Evolutionary conservation across 2,113 vertebrate species (phyloP).

Genomic region (Meriones unguiculatus): DNA sequence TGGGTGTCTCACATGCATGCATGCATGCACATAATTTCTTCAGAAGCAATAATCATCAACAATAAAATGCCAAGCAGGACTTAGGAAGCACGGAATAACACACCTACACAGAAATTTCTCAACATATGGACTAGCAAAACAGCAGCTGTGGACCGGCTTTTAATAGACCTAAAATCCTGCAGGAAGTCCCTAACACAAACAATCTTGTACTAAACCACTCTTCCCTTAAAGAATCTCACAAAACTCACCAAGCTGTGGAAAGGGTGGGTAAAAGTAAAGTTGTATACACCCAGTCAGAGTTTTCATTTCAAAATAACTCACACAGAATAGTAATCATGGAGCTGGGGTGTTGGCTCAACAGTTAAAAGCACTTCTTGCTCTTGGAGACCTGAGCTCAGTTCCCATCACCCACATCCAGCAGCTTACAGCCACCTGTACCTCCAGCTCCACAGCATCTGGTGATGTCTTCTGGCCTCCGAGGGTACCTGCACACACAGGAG

Average conservation of each 20-base stretch:
- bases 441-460: not conserved
- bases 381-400: not conserved
- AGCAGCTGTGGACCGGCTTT: not conserved
- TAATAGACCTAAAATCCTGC: not conserved
- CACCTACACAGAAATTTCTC: not conserved
- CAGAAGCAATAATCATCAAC: not conserved
- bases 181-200: not conserved
- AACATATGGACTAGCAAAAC: not conserved
- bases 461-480: not conserved
- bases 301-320: constrained; percentile 22
- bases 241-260: not conserved
- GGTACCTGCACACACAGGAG: not conserved
- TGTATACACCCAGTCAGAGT: not conserved
- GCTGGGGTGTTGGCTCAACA: not conserved
- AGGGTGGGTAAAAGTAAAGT: not conserved
- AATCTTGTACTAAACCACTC: not conserved
- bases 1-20: not conserved
- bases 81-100: not conserved
- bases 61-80: not conserved
- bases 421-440: not conserved
- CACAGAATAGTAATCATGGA: not conserved
- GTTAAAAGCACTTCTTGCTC: not conserved
- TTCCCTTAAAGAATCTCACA: not conserved
- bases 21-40: not conserved
- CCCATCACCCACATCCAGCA: not conserved